phyloP scores from a whole-genome alignment of 2,113 vertebrate genomes.

The Oxygymnocypris stewartii region DNA sequence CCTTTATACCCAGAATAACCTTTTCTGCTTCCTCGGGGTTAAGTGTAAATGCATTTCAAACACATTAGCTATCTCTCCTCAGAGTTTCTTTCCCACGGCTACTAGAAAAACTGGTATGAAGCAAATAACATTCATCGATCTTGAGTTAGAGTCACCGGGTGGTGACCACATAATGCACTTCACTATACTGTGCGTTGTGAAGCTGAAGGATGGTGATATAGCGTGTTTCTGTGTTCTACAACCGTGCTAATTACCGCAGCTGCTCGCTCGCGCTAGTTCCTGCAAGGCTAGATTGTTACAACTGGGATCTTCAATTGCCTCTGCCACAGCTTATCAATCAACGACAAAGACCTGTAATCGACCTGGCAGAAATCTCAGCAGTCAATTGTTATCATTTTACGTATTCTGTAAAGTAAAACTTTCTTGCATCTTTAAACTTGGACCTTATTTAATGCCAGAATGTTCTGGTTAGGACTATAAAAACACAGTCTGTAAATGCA shows the following conservation, averaged over 20 bases:
- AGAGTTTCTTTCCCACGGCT: neutral
- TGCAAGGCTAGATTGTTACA: slow-evolving; percentile 69
- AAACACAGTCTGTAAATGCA: neutral
- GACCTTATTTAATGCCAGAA: neutral
- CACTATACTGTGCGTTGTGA: slow-evolving; percentile 53
- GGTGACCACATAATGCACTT: slow-evolving; percentile 20
- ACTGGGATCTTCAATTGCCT: slow-evolving; percentile 65
- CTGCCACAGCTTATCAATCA: slow-evolving; percentile 53
- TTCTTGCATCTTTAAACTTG: neutral
- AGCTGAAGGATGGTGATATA: slow-evolving; percentile 60
- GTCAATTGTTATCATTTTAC: slow-evolving; percentile 55
- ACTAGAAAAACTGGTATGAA: neutral
- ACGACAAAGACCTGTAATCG: slow-evolving; percentile 53
- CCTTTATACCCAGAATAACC: neutral
- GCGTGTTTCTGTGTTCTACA: slow-evolving; percentile 65
- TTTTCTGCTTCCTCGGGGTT: neutral
- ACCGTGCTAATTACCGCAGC: slow-evolving; percentile 73
- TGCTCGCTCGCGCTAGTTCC: slow-evolving; percentile 64
- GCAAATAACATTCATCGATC: slow-evolving; percentile 27
- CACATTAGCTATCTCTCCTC: neutral
- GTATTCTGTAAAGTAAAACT: slow-evolving; percentile 1
- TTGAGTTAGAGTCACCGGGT: slow-evolving; percentile 1
- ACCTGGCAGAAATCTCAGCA: slow-evolving; percentile 37
- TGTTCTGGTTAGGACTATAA: neutral
- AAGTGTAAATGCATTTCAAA: neutral